Conservation (phyloP, 1,140 invertebrate genomes). For the Hypsibius dujardini region DNA sequence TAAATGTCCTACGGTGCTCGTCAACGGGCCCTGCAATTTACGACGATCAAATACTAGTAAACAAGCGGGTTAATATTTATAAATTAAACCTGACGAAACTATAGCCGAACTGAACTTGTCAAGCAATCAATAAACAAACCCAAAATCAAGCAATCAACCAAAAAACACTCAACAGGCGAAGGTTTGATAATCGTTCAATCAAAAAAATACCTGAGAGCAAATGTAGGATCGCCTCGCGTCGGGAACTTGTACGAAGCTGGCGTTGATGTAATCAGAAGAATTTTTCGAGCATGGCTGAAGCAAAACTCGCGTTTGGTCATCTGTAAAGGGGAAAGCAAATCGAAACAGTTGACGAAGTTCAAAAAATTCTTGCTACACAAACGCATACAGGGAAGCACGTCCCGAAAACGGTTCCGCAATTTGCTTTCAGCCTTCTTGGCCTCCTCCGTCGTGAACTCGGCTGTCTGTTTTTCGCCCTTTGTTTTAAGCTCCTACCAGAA, state of each 20-base stretch:
- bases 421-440: background rate
- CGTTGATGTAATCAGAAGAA: conserved; percentile 33
- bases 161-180: background rate
- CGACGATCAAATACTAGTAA: conserved; percentile 20
- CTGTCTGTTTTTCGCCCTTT: background rate
- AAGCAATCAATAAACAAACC: conserved; percentile 16
- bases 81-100: no score
- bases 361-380: background rate
- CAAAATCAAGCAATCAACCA: background rate
- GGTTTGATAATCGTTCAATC: no score
- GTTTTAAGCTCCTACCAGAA: background rate
- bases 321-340: background rate
- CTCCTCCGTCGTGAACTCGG: background rate
- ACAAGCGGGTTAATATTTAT: background rate
- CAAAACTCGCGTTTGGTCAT: background rate
- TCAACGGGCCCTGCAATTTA: conserved; percentile 32
- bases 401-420: background rate
- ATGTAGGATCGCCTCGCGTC: conserved; percentile 33
- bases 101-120: no score
- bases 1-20: conserved; percentile 34
- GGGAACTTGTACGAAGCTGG: conserved; percentile 31
- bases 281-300: background rate
- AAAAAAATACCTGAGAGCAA: conserved; percentile 32
- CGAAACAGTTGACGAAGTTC: background rate
- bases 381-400: background rate